Conservation (phyloP, 2,113 vertebrate genomes). For the Platycercus adscitus region DNA sequence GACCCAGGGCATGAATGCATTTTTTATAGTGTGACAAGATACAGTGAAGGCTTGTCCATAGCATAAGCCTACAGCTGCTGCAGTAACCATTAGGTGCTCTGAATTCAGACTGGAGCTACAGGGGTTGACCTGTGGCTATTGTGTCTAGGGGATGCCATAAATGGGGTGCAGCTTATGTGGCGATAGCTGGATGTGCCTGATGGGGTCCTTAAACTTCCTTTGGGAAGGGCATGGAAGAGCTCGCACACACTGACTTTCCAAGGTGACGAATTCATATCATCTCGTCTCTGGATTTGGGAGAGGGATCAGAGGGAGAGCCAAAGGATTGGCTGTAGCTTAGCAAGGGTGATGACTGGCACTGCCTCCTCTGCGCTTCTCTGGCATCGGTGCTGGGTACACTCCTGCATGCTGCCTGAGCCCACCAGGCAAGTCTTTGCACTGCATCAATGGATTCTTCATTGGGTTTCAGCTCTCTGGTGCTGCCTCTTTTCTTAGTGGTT, state of each 20-base stretch:
- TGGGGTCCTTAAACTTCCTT: background rate
- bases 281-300: background rate
- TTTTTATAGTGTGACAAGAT: background rate
- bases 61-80: background rate
- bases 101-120: background rate
- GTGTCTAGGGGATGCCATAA: background rate
- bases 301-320: background rate
- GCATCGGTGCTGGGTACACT: background rate
- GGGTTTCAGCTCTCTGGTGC: background rate
- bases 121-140: background rate
- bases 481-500: background rate
- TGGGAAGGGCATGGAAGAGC: background rate
- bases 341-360: rapidly evolving
- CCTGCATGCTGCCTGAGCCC: rapidly evolving
- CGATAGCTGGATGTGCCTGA: background rate
- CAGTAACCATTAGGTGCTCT: background rate
- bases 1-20: background rate
- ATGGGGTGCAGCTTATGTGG: background rate
- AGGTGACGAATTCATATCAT: background rate
- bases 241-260: rapidly evolving
- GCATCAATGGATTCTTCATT: rapidly evolving
- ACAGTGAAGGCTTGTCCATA: background rate
- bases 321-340: background rate
- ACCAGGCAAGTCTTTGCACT: too few species aligned
- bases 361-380: background rate